Percentiles rank a stretch among this genome's conserved stretches.
Conservation (phyloP, 2,113 vertebrate species). For the Amphiprion percula region DNA sequence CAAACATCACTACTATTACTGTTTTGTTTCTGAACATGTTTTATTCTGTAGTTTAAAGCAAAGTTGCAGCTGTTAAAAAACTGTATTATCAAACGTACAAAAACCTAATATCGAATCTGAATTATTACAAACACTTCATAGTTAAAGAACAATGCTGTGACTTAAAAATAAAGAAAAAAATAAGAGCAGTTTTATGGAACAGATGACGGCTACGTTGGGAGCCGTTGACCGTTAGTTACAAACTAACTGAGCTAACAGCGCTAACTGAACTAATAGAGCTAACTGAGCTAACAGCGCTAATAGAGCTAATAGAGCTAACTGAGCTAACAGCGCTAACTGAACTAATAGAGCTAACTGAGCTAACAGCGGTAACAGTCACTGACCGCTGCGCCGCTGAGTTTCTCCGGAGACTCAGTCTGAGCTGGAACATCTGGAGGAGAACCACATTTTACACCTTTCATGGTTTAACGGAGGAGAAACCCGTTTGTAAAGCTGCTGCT, state of each 20-base stretch:
- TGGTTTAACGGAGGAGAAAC: not conserved
- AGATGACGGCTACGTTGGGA: not conserved
- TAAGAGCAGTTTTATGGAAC: not conserved
- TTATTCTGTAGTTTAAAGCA: too few species aligned
- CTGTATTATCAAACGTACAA: too few species aligned
- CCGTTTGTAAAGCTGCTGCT: not conserved
- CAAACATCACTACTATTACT: too few species aligned
- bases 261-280: too few species aligned
- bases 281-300: not conserved
- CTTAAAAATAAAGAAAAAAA: too few species aligned
- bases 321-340: not conserved
- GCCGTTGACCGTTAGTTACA: not conserved
- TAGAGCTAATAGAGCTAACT: not conserved
- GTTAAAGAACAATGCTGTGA: too few species aligned
- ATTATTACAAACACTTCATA: too few species aligned
- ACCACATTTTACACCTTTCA: not conserved
- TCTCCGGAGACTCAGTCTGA: not conserved
- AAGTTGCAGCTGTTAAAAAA: too few species aligned
- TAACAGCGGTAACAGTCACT: not conserved
- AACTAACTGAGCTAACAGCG: not conserved
- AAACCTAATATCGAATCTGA: too few species aligned
- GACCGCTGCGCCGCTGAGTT: not conserved
- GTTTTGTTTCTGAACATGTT: too few species aligned
- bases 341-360: not conserved
- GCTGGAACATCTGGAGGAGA: fast-evolving